Evolutionary conservation across 1,140 invertebrate genomes (phyloP).

Genomic region (Zaprionus capensis): DNA sequence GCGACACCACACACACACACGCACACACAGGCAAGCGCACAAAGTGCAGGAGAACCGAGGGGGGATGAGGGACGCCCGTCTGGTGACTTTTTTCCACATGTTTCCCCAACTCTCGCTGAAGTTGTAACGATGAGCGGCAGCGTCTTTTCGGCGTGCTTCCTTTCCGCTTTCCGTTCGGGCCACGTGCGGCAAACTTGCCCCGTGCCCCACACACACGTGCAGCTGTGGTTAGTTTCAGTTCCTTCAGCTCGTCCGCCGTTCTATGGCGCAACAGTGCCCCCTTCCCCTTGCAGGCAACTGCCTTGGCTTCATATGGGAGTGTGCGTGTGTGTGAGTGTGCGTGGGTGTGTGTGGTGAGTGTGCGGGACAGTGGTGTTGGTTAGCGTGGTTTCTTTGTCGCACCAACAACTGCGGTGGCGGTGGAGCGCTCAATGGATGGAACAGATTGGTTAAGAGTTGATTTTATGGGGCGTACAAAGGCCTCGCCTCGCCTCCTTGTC

Average conservation of each 20-base stretch:
- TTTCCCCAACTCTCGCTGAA: slow-evolving; percentile 25
- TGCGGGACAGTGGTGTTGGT: neutral
- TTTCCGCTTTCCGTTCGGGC: slow-evolving; percentile 41
- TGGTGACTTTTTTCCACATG: slow-evolving; percentile 44
- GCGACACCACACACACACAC: slow-evolving; percentile 21
- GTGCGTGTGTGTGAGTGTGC: slow-evolving; percentile 15
- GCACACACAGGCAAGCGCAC: slow-evolving; percentile 1
- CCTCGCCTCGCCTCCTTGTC: neutral
- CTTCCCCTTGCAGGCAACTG: slow-evolving; percentile 16
- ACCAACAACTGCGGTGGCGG: slow-evolving; percentile 57
- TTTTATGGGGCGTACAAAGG: slow-evolving; percentile 37
- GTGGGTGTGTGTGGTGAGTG: slow-evolving; percentile 19
- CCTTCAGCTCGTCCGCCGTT: too few relatives aligned
- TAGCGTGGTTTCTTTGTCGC: slow-evolving; percentile 60
- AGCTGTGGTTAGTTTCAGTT: slow-evolving; percentile 64
- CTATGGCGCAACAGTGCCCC: slow-evolving; percentile 13
- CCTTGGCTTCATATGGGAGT: slow-evolving; percentile 21
- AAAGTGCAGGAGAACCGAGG: neutral
- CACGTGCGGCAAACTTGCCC: slow-evolving; percentile 62
- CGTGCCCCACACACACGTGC: slow-evolving; percentile 47
- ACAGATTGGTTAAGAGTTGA: slow-evolving; percentile 61
- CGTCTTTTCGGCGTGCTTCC: slow-evolving; percentile 56
- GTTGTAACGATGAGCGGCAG: slow-evolving; percentile 25
- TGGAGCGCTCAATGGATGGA: slow-evolving; percentile 52
- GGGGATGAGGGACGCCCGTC: slow-evolving; percentile 24